Base-by-base conservation (phyloP, 2,888 invertebrate species). In the Galerucella pusilla region DNA sequence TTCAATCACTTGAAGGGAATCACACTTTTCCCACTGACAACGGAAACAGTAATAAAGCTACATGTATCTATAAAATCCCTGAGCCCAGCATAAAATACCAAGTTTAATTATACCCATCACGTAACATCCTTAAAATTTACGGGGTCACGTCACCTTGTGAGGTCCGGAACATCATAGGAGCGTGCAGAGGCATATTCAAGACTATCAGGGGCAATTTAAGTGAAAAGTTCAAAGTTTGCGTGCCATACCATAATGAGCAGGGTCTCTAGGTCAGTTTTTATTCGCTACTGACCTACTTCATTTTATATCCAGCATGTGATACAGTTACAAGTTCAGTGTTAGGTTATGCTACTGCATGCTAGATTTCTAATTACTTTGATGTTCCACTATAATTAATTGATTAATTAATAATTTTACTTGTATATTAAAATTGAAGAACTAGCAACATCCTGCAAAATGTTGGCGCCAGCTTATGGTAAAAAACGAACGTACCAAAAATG, bases 171-270 rank as follows among this genome's bases (percentile, higher is more conserved):
- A 42, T 20, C 25, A 68, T 60, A 14, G 57, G 20, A 60, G 28
- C 46, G 54, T 60, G 59, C 59, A 28, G 57, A n/a, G 35, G 52
- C 52, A 68, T 42, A 60, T 16, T 25, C 9, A 60, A 68, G 68
- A 68, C 60, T n/a, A 67, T 35, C 67, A 54, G 54, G 14, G 49
- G 20, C 20, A 20, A 16, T 25, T 11, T 45, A n/a, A 60, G 16
- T 61, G 46, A 25, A 25, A 49, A 73, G 73, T 73, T 61, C 67
- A 61, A 60, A 67, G 73, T 60, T 73, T 46, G 35, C 67, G 49
- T 68, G 73, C n/a, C 35, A 12, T 16, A 59, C 49, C 35, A 45
- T 67, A 73, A 73, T 73, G 46, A 57, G 59, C 68, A 25, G 49
- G 59, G 60, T 65, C 20, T 65, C 5, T 57, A 49, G 71, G 71